These are phyloP conservation scores for Microcebus griseorufus DNA, from an alignment of 2,113 vertebrate genomes.

Conservation along the genomic window DNA sequence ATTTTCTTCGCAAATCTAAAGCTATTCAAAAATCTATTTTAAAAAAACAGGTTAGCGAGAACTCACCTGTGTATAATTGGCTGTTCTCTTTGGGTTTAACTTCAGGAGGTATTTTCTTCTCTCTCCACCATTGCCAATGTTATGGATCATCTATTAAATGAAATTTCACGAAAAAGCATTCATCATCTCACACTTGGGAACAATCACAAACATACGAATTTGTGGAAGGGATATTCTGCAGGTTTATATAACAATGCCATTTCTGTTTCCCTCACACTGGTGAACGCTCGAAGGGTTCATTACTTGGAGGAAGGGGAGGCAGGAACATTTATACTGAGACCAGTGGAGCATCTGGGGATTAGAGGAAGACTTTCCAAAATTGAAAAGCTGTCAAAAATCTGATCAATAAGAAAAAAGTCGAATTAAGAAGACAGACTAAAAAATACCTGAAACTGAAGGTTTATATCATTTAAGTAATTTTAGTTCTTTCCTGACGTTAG, in stretches of 20 bases:
- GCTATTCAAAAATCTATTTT: neutral
- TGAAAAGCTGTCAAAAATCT: neutral
- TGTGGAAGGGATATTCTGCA: neutral
- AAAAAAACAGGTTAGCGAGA: neutral
- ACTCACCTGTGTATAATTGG: neutral
- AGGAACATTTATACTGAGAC: constrained; percentile 55
- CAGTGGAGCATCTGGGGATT: constrained; percentile 58
- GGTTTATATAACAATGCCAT: neutral
- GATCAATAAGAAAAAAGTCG: neutral
- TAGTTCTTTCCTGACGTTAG: constrained; percentile 49
- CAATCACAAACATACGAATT: neutral
- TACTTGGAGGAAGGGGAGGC: neutral
- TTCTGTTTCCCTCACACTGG: neutral
- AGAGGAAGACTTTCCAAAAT: constrained; percentile 19
- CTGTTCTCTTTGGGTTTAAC: neutral
- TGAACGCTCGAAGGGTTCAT: neutral
- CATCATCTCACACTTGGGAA: neutral
- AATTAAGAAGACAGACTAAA: neutral
- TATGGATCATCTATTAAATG: neutral
- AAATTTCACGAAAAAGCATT: neutral
- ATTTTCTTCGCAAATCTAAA: neutral
- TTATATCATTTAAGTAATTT: constrained; percentile 46
- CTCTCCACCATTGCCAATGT: neutral
- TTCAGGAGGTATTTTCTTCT: neutral
- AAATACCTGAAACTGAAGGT: neutral